These are phyloP conservation scores for Myotis planiceps DNA, from an alignment of 2,797 vertebrate genomes.

Conservation along the genomic window DNA sequence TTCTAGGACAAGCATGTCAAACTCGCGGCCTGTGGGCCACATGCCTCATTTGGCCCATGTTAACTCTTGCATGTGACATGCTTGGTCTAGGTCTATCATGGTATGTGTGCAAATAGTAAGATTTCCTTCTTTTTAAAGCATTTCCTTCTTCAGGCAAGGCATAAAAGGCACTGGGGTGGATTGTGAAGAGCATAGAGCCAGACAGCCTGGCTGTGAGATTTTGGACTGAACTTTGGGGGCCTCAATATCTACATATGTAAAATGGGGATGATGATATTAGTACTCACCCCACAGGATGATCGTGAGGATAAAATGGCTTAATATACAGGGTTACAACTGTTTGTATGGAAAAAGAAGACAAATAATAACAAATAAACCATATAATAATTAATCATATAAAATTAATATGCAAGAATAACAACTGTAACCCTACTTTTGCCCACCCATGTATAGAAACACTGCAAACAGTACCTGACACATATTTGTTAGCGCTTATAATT, in stretches of 20 bases:
- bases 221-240: background rate
- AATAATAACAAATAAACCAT: background rate
- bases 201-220: background rate
- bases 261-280: background rate
- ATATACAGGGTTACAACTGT: background rate
- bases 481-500: background rate
- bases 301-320: background rate
- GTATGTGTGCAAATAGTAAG: background rate
- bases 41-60: no score
- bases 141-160: background rate
- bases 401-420: background rate
- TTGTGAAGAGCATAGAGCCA: background rate
- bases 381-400: background rate
- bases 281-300: background rate
- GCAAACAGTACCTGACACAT: background rate
- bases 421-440: background rate
- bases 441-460: background rate
- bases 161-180: background rate
- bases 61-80: no score
- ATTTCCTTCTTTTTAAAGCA: background rate
- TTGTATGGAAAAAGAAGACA: background rate
- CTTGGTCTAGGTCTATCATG: no score
- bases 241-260: background rate
- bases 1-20: background rate
- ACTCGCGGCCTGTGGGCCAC: fast-evolving